phyloP scores from a whole-genome alignment of 1,140 invertebrate genomes.

The Penaeus chinensis region DNA sequence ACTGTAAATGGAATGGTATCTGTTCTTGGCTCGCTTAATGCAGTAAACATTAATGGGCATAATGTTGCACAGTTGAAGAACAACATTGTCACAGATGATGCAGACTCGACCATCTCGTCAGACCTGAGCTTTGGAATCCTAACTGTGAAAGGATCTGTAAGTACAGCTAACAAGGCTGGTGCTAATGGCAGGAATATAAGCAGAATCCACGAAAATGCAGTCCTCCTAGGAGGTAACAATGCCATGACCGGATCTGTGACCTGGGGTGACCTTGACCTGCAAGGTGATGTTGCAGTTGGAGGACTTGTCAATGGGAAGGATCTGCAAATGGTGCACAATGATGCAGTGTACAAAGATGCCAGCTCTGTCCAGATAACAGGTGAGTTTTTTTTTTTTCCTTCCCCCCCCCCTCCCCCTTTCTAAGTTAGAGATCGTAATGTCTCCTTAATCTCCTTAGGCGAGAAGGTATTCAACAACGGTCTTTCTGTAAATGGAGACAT shows the following conservation, averaged over 20 bases:
- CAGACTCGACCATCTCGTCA: neutral
- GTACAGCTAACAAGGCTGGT: slow-evolving; percentile 17
- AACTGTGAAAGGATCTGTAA: slow-evolving; percentile 23
- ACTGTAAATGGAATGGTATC: slow-evolving; percentile 28
- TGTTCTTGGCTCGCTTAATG: slow-evolving; percentile 18
- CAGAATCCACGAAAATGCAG: slow-evolving; percentile 22
- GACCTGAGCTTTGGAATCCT: slow-evolving; percentile 16
- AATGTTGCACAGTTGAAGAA: slow-evolving; percentile 10
- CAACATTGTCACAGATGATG: slow-evolving; percentile 18
- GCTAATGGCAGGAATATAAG: slow-evolving; percentile 38
- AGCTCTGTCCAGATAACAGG: neutral
- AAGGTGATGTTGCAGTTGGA: slow-evolving; percentile 24
- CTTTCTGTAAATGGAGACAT: slow-evolving; percentile 21
- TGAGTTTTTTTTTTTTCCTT: neutral
- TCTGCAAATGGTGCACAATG: slow-evolving; percentile 20
- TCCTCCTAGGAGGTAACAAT: slow-evolving; percentile 25
- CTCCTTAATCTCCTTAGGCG: neutral
- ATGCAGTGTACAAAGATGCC: slow-evolving; percentile 34
- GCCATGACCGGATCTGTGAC: neutral
- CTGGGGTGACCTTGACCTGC: slow-evolving; percentile 18
- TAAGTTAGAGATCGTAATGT: no score
- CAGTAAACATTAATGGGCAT: slow-evolving; percentile 15
- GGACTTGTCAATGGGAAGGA: slow-evolving; percentile 44
- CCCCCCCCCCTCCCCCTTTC: no score
- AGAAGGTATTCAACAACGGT: slow-evolving; percentile 18